Evolutionary conservation across 2,888 invertebrate genomes (phyloP).

Genomic region (Caradrina kadenii): DNA sequence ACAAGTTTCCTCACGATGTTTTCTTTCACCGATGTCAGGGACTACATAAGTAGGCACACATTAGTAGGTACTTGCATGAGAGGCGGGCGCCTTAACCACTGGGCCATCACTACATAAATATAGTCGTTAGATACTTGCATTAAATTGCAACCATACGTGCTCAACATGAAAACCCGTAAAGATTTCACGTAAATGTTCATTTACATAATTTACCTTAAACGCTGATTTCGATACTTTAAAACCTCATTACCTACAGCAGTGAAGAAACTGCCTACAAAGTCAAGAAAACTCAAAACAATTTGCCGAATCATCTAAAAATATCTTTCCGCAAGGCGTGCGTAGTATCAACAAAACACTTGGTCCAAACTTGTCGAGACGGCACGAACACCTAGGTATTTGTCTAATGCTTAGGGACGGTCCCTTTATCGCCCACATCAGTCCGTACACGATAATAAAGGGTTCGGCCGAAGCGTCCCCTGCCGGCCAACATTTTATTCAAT

Average conservation of each 20-base stretch:
- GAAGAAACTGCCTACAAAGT: not conserved
- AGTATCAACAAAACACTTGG: conserved; percentile 43
- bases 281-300: conserved; percentile 3
- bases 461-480: conserved; percentile 65
- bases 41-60: too few relatives aligned
- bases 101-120: too few relatives aligned
- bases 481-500: conserved; percentile 82
- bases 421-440: conserved; percentile 75
- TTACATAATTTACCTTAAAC: not conserved
- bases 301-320: conserved; percentile 32
- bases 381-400: conserved; percentile 71
- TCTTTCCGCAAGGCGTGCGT: not conserved
- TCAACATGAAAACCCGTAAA: conserved; percentile 8
- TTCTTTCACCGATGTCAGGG: too few relatives aligned
- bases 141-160: not conserved
- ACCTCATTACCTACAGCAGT: not conserved
- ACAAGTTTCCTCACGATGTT: too few relatives aligned
- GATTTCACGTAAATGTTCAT: not conserved
- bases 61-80: too few relatives aligned
- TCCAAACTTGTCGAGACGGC: conserved; percentile 42
- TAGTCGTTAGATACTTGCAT: not conserved
- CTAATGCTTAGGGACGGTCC: conserved; percentile 69
- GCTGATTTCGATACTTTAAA: not conserved
- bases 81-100: too few relatives aligned
- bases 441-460: conserved; percentile 81